Base-by-base conservation (phyloP, 2,113 vertebrate genomes). In the Tragulus kanchil region DNA sequence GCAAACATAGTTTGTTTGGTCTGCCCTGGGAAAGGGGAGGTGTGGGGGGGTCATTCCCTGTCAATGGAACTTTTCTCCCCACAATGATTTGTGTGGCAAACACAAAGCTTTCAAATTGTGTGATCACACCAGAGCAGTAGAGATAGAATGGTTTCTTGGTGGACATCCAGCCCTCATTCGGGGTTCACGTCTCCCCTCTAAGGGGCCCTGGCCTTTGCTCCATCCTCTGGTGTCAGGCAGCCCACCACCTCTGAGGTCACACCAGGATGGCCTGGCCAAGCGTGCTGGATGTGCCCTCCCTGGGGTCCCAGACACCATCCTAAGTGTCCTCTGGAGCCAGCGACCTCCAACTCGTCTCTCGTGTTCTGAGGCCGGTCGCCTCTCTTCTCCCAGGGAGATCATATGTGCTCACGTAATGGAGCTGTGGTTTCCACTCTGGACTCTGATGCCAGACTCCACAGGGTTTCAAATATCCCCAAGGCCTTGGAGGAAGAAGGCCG, bases 391-490 rank as follows among this genome's bases (percentile, higher is more conserved):
- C 89, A 73, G 94, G 85, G 85, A 94, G 96, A 94, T 90, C 58
- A 26, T 36, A 31, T 88, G 95, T 93, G 95, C 36, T 59, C 73
- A 3, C 1, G 10, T 90, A 31, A 93, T 28, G 45, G 90, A 65
- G 93, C 86, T 95, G 96, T 69, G 94, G 83, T 93, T 96, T 92
- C 90, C 86, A 73, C 87, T 75, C 56, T 1, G 15, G 77, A 78
- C 77, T 88, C 89, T 26, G 17, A 84, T 84, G 89, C 62, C 88
- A 94, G 59, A 92, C 92, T 94, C 92, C 23, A 21, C 4, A 25
- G 92, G 89, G 96, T 96, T 94, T 97, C 92, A 94, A 79, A 93
- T 88, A 96, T 90, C 89, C 69, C 62, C 62, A 52, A 61, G 56
- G 77, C 85, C 69, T 54, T 28, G 0, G 25, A 90, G 81, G 61